phyloP scores from a whole-genome alignment of 2,113 vertebrate genomes.

The Cephalopterus ornatus region DNA sequence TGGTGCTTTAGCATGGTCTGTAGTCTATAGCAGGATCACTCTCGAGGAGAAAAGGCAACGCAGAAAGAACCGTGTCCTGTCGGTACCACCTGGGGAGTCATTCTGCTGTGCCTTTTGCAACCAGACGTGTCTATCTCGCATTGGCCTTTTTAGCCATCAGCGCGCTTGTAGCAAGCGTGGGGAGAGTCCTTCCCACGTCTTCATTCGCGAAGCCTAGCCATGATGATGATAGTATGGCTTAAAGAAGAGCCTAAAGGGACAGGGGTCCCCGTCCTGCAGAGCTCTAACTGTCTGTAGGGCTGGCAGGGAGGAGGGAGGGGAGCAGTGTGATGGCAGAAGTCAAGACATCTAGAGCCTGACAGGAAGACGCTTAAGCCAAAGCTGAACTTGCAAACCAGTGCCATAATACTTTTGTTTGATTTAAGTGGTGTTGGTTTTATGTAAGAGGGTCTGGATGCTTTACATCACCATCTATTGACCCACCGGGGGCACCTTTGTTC shows the following conservation, averaged over 20 bases:
- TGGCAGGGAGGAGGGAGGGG: not conserved
- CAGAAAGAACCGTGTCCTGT: too few species aligned
- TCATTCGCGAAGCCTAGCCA: too few species aligned
- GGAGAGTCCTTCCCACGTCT: too few species aligned
- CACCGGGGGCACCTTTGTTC: not conserved
- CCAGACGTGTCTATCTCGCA: too few species aligned
- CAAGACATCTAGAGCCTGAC: not conserved
- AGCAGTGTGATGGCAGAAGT: not conserved
- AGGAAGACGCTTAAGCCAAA: not conserved
- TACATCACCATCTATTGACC: not conserved
- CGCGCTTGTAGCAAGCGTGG: too few species aligned
- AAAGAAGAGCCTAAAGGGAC: not conserved
- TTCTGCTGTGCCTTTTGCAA: too few species aligned
- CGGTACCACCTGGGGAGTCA: too few species aligned
- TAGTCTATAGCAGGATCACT: too few species aligned
- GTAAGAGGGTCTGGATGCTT: not conserved
- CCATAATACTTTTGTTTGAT: not conserved
- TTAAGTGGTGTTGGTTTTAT: not conserved
- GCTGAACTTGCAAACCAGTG: not conserved
- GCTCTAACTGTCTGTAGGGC: not conserved
- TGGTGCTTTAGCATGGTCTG: not conserved
- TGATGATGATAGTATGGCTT: fast-evolving
- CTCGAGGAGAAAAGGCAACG: too few species aligned
- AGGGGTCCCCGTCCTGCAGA: not conserved
- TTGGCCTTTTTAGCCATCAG: too few species aligned